Base-by-base conservation (phyloP, 2,888 invertebrate genomes). In the Lasioglossum oenotherae region DNA sequence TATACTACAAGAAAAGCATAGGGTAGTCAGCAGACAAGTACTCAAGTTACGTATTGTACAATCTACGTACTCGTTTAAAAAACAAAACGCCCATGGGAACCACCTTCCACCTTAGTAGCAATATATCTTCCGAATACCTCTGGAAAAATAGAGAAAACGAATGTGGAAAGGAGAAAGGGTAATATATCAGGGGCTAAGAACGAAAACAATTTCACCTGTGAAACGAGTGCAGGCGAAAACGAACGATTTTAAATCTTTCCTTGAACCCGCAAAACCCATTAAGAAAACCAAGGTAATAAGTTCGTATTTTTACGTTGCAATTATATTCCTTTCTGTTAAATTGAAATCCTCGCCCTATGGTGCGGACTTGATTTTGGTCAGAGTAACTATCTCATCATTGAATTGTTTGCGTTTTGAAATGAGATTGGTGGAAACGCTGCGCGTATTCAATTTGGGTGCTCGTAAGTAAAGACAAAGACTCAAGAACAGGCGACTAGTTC, bases 121-220 rank as follows among this genome's bases (percentile, higher is more conserved):
- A 69, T 85, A 74, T 60, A 80, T 87, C 82, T 80, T n/a, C 46
- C 27, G 80, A 69, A 85, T 82, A 78, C 78, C 76, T 35, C 53
- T 41, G 74, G 80, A 60, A 73, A 82, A 80, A 80, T 53, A 41
- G 67, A 60, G 82, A 6, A 53, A 73, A 75, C 14, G 41, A 41
- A 19, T 27, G 41, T 46, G 38, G 80, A 49, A 46, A 60, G 53
- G 6, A 75, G 84, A 80, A 87, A 75, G 73, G 75, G 78, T 53
- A 82, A 85, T 87, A 82, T 78, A 82, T 87, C 82, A 87, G 80
- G 14, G 69, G 78, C 53, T 67, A 67, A 72, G 82, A 72, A 78
- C 60, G 69, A 80, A 85, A 87, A 87, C 82, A 85, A 85, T 85
- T 86, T 80, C 74, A 74, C 71, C 80, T 14, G 31, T 41, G 27